phyloP scores from a whole-genome alignment of 2,888 invertebrate genomes.

The Acrocyrtus sp. region DNA sequence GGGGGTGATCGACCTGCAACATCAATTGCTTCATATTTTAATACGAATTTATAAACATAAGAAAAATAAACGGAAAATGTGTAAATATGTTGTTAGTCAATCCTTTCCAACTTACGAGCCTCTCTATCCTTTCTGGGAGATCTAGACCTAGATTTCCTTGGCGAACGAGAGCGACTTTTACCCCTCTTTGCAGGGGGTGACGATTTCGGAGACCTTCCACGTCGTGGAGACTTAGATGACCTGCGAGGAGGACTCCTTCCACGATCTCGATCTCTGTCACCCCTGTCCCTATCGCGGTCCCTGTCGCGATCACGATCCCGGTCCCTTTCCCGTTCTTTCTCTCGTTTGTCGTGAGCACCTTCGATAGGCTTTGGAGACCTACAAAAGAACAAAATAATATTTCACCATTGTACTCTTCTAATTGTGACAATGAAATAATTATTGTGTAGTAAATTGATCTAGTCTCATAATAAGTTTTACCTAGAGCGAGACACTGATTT shows the following conservation, averaged over 20 bases:
- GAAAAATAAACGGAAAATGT: no score
- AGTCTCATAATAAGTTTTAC: neutral
- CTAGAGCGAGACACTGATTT: slow-evolving; percentile 33
- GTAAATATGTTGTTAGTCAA: neutral
- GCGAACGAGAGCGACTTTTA: slow-evolving; percentile 69
- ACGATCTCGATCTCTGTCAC: slow-evolving; percentile 51
- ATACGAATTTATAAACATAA: neutral
- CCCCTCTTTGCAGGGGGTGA: slow-evolving; percentile 44
- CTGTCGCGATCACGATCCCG: slow-evolving; percentile 47
- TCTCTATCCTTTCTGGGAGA: slow-evolving; percentile 55
- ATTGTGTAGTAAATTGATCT: no score
- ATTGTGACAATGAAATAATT: no score
- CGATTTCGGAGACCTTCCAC: slow-evolving; percentile 51
- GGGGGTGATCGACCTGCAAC: slow-evolving; percentile 29
- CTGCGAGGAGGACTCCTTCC: slow-evolving; percentile 21
- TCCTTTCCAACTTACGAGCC: slow-evolving; percentile 40
- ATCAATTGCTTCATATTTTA: no score
- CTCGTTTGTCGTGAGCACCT: slow-evolving; percentile 36
- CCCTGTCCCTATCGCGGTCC: slow-evolving; percentile 30
- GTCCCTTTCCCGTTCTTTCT: slow-evolving; percentile 51
- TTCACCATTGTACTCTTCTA: no score
- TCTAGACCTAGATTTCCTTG: slow-evolving; percentile 65
- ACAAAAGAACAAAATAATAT: neutral
- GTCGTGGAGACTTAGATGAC: slow-evolving; percentile 49
- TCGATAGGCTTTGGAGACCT: slow-evolving; percentile 42